These are phyloP conservation scores for Otis tarda DNA, from an alignment of 2,113 vertebrate genomes.

Conservation along the genomic window DNA sequence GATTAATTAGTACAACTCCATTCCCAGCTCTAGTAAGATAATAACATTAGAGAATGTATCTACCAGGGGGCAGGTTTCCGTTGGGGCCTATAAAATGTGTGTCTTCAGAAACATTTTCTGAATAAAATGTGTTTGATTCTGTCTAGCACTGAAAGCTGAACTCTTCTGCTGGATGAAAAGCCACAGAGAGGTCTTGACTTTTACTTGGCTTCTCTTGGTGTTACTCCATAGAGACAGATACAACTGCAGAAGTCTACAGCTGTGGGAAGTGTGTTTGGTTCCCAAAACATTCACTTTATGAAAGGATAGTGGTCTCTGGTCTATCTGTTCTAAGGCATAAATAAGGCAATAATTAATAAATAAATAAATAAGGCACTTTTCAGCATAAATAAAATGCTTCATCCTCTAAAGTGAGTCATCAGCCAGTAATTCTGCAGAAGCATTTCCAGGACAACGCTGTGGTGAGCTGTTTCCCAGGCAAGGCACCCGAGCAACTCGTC, in stretches of 20 bases:
- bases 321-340: background rate
- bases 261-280: background rate
- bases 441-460: too few relatives aligned
- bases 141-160: background rate
- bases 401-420: background rate
- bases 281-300: too few relatives aligned
- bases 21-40: background rate
- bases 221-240: background rate
- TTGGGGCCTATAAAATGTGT: background rate
- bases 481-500: background rate
- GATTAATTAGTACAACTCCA: background rate
- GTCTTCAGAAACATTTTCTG: background rate
- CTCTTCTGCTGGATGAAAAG: background rate
- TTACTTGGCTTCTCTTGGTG: too few relatives aligned
- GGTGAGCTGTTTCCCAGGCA: background rate
- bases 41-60: background rate
- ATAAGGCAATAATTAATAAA: too few relatives aligned
- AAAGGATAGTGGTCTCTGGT: too few relatives aligned
- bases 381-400: background rate
- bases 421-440: background rate
- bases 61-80: too few relatives aligned
- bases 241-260: background rate
- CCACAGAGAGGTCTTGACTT: background rate
- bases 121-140: background rate
- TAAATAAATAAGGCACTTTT: too few relatives aligned